phyloP scores from a whole-genome alignment of 2,113 vertebrate genomes.

The Genyomyrus donnyi region DNA sequence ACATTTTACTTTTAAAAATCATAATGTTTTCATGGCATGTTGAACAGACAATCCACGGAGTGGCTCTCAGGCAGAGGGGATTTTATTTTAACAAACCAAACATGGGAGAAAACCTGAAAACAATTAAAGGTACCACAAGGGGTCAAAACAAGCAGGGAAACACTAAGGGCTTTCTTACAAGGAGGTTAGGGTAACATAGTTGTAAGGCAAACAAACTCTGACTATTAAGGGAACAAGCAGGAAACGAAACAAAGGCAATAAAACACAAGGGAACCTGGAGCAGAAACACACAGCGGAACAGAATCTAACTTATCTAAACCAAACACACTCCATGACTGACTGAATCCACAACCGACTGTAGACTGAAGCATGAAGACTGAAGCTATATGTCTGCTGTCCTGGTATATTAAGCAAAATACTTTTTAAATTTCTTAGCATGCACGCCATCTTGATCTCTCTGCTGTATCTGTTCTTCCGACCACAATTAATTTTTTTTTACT shows the following conservation, averaged over 20 bases:
- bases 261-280: neutral
- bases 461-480: too few relatives aligned
- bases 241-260: neutral
- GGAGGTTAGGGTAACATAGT: neutral
- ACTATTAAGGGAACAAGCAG: neutral
- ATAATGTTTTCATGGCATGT: neutral
- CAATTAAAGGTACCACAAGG: neutral
- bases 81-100: neutral
- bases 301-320: neutral
- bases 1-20: neutral
- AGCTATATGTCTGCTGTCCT: too few relatives aligned
- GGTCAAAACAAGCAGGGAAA: neutral
- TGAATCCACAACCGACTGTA: neutral
- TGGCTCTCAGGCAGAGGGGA: neutral
- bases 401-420: too few relatives aligned
- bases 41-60: neutral
- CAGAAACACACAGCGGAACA: neutral
- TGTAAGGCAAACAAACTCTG: neutral
- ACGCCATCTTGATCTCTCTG: too few relatives aligned
- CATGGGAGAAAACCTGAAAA: neutral
- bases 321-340: neutral
- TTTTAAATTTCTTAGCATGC: too few relatives aligned
- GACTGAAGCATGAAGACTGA: neutral
- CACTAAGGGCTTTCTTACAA: neutral
- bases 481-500: too few relatives aligned